phyloP scores from a whole-genome alignment of 1,140 invertebrate species.

The Cydia amplana region DNA sequence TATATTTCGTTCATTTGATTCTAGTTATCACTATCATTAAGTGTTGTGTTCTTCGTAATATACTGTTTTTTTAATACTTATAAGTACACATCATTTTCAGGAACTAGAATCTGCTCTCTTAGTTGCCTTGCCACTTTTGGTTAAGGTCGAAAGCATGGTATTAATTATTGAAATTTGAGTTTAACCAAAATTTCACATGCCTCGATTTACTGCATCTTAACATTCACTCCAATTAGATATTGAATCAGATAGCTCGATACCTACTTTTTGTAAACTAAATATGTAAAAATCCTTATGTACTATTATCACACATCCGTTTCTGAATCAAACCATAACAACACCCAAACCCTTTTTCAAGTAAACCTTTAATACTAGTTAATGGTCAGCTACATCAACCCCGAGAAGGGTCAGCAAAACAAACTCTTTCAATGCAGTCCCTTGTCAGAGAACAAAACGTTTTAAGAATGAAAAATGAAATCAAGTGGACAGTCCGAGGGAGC shows the following conservation, averaged over 20 bases:
- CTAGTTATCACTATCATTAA: not conserved
- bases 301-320: not conserved
- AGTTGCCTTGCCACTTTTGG: no score
- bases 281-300: not conserved
- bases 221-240: no score
- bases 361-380: slow-evolving; percentile 63
- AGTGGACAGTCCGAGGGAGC: slow-evolving; percentile 58
- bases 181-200: no score
- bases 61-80: no score
- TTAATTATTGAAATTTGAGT: no score
- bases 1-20: slow-evolving; percentile 28
- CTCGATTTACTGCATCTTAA: no score
- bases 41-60: not conserved
- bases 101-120: no score
- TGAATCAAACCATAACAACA: not conserved
- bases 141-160: no score
- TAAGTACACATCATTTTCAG: no score
- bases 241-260: no score
- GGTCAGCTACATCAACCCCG: slow-evolving; percentile 47
- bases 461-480: slow-evolving; percentile 78
- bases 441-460: slow-evolving; percentile 73
- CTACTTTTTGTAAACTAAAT: no score
- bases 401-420: slow-evolving; percentile 69
- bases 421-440: slow-evolving; percentile 68
- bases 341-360: slow-evolving; percentile 17